These are phyloP conservation scores for Neoseiulus cucumeris DNA, from an alignment of 1,140 invertebrate genomes.

Conservation along the genomic window DNA sequence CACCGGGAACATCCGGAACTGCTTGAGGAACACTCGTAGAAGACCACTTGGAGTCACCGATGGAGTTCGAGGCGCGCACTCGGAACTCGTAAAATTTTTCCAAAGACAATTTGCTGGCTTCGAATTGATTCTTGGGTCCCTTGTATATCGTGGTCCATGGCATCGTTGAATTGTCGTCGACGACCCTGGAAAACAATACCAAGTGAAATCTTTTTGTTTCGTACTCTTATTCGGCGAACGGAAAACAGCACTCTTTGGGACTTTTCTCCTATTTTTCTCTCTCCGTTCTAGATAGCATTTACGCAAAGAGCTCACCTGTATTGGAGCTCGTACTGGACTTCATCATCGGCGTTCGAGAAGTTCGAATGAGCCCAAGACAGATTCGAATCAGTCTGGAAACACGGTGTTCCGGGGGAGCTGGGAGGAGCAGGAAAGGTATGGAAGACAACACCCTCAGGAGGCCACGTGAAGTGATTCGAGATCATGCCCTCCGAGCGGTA, in stretches of 20 bases:
- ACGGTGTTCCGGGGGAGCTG: no score
- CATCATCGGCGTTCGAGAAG: no score
- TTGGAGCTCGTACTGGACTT: no score
- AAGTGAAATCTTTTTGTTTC: slow-evolving; percentile 40
- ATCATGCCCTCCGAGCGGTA: no score
- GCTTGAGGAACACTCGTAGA: slow-evolving; percentile 45
- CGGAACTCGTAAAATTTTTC: slow-evolving; percentile 43
- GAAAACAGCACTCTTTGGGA: slow-evolving; percentile 40
- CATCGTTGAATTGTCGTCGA: not conserved
- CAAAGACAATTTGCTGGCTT: slow-evolving; percentile 41
- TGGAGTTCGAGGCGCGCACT: slow-evolving; percentile 42
- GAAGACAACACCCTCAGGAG: no score
- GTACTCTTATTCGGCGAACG: slow-evolving; percentile 35
- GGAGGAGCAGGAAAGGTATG: no score
- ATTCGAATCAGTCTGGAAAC: no score
- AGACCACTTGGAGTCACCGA: not conserved
- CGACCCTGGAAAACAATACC: not conserved
- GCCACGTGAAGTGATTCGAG: no score
- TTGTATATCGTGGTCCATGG: slow-evolving; percentile 54
- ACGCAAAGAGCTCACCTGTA: no score
- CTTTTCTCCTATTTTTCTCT: no score
- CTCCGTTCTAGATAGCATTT: no score
- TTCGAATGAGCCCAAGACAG: no score
- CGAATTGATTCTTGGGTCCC: slow-evolving; percentile 58
- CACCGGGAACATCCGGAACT: slow-evolving; percentile 36